Conservation (phyloP, 2,113 vertebrate genomes). For the Nyctereutes procyonoides region DNA sequence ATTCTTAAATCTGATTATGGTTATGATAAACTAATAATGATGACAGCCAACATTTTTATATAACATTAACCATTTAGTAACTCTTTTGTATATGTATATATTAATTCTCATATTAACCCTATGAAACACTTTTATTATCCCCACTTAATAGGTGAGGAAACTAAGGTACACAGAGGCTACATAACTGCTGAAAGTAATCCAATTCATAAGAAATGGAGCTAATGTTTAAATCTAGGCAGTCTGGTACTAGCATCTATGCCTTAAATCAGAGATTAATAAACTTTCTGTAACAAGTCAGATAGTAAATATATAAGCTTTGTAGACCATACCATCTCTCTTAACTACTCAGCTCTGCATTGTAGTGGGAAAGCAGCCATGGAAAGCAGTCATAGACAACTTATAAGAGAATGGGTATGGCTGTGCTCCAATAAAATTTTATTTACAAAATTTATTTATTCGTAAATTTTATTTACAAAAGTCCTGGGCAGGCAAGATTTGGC, state of each 20-base stretch:
- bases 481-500: neutral
- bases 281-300: neutral
- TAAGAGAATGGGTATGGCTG: neutral
- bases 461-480: neutral
- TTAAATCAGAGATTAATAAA: neutral
- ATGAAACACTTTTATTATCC: neutral
- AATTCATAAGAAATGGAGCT: neutral
- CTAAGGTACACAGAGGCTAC: neutral
- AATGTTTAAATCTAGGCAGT: neutral
- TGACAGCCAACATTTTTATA: neutral
- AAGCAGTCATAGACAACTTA: neutral
- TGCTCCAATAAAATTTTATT: neutral
- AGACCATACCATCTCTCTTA: neutral
- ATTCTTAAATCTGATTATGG: constrained; percentile 38
- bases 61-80: neutral
- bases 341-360: neutral
- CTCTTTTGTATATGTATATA: neutral
- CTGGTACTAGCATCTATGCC: neutral
- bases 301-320: constrained; percentile 20
- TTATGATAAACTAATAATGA: neutral
- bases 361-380: neutral
- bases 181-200: neutral
- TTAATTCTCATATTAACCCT: neutral
- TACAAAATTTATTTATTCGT: neutral
- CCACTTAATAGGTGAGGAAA: neutral